phyloP scores from a whole-genome alignment of 2,797 vertebrate species.

The Urocyon cinereoargenteus region DNA sequence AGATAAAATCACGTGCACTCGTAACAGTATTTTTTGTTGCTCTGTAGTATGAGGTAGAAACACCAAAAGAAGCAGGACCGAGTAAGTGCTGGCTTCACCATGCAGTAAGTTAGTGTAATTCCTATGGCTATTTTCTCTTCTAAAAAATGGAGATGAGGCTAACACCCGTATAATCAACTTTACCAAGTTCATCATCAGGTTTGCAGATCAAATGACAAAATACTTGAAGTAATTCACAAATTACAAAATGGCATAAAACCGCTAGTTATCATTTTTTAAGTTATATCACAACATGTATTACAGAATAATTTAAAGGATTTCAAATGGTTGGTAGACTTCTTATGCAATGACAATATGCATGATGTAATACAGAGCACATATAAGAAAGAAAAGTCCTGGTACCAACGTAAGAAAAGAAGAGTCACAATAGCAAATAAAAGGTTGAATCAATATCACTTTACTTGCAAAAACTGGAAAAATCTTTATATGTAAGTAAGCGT shows the following conservation, averaged over 20 bases:
- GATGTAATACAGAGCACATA: neutral
- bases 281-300: neutral
- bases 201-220: neutral
- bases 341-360: neutral
- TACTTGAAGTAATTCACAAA: neutral
- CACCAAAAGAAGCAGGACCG: neutral
- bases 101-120: rapidly evolving
- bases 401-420: neutral
- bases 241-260: neutral
- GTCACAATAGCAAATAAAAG: neutral
- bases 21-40: neutral
- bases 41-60: neutral
- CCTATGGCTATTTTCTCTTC: neutral
- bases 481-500: neutral
- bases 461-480: neutral
- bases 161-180: neutral
- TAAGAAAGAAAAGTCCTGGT: neutral
- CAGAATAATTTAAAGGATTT: neutral
- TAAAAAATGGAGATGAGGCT: neutral
- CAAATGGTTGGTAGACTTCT: neutral
- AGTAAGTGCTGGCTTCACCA: neutral
- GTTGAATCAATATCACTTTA: neutral
- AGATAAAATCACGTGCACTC: neutral
- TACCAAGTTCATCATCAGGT: neutral
- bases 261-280: neutral